Evolutionary conservation across 2,797 vertebrate species (phyloP), one percentile per base, ranked within the genome.

Genomic region (Tarsius wallacei): DNA sequence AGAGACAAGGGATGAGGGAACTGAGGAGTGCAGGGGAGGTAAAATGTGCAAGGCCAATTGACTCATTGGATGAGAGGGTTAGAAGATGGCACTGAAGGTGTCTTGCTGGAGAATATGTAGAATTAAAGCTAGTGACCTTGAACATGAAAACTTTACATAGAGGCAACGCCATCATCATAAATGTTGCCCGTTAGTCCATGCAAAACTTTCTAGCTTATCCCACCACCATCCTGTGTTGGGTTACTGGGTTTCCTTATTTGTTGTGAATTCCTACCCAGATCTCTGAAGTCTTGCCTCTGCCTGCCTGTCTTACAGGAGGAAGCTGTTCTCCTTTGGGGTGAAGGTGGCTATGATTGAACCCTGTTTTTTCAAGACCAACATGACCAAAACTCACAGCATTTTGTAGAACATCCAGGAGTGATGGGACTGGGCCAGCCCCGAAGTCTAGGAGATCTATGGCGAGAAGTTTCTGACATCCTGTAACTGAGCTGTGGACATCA

Each of bases 281-380:
- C 28, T 63, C n/a, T 87, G 22, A 96, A 28, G 14, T 36, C 9
- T 16, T 42, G 80, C 22, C 42, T 59, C 8, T 68, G 19, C 13
- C 13, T 28, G 2, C 66, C 24, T 68, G 10, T 33, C 9, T 91
- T 84, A 42, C 47, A 97, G 98, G 76, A 87, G 96, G 21, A 97
- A 98, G 16, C 61, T 97, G 2, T 68, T 2, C 5, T 8, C 24
- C 47, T 98, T 98, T 78, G 98, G 98, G 1, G 91, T 98, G 31
- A 98, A 98, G 51, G 97, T 98, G 76, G 97, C 96, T 85, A 90
- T 99, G 61, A 89, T 98, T 0, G 97, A 98, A 22, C 98, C 98
- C 0, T 97, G 98, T 0, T 31, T 2, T 61, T 99, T 99, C 94
- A 47, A 0, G 14, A 99, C 97, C 0, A 0, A 0, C 0, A 4